These are phyloP conservation scores for Thamnophis sirtalis DNA, from an alignment of 2,113 vertebrate species.

Conservation along the genomic window DNA sequence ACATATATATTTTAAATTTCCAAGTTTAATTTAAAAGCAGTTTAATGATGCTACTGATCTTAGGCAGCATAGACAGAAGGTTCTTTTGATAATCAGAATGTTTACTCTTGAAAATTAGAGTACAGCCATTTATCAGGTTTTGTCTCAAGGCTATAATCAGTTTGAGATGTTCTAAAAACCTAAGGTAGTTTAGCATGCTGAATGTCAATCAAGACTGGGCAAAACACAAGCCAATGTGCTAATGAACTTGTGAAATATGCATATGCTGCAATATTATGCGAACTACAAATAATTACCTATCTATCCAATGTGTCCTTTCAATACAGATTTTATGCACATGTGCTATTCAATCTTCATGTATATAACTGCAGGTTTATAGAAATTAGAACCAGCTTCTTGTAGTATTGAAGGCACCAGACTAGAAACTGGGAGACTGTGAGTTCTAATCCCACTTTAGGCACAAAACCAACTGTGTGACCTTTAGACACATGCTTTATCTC, in stretches of 20 bases:
- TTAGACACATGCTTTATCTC: neutral
- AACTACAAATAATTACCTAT: conserved; percentile 2
- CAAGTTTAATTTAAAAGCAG: conserved; percentile 54
- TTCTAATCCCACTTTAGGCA: neutral
- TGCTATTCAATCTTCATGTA: conserved; percentile 36
- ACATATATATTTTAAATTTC: conserved; percentile 59
- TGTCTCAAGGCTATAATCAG: conserved; percentile 62
- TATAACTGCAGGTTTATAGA: neutral
- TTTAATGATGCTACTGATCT: conserved; percentile 48
- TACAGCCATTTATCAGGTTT: conserved; percentile 41
- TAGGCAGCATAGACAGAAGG: conserved; percentile 50
- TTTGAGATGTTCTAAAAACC: conserved; percentile 57
- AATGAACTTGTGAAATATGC: conserved; percentile 49
- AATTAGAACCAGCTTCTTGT: neutral
- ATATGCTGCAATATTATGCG: conserved; percentile 30
- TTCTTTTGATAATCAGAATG: conserved; percentile 60
- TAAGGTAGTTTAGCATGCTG: conserved; percentile 47
- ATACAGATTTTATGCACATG: neutral
- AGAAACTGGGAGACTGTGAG: neutral
- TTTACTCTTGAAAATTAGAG: conserved; percentile 64
- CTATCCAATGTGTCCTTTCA: conserved; percentile 20
- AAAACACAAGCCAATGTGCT: conserved; percentile 40
- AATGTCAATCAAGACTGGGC: conserved; percentile 53
- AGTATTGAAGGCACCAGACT: neutral
- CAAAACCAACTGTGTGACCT: neutral